phyloP scores from a whole-genome alignment of 2,797 vertebrate genomes.

The Alca torda region DNA sequence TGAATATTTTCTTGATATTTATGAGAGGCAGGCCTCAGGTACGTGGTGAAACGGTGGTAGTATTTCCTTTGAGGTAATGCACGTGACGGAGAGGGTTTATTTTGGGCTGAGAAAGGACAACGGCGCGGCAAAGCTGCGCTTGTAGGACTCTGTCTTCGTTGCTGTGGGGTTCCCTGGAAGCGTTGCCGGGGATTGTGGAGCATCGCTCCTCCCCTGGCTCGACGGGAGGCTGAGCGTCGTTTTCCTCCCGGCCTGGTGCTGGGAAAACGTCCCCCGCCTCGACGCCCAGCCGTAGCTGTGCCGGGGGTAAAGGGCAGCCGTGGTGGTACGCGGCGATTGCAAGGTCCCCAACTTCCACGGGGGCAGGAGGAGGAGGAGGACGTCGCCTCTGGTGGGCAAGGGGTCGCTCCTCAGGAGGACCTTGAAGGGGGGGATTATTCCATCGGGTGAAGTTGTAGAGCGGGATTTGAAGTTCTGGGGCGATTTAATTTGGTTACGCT shows the following conservation, averaged over 20 bases:
- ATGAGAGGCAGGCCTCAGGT: background rate
- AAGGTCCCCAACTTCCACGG: too few relatives aligned
- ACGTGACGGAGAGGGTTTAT: too few relatives aligned
- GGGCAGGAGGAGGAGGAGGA: background rate
- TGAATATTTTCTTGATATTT: background rate
- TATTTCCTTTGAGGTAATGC: background rate
- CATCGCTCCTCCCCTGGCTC: background rate
- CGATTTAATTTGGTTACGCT: background rate
- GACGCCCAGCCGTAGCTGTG: too few relatives aligned
- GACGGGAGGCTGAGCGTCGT: background rate
- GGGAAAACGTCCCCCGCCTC: background rate
- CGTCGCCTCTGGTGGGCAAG: background rate
- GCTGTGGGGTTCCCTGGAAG: background rate
- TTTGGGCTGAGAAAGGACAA: background rate
- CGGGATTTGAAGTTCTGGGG: background rate
- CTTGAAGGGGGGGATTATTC: background rate
- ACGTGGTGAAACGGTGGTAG: background rate
- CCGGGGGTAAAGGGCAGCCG: too few relatives aligned
- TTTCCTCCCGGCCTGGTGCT: background rate
- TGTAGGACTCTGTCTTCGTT: rapidly evolving
- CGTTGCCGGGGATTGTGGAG: background rate
- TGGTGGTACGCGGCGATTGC: too few relatives aligned
- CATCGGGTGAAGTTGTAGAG: background rate
- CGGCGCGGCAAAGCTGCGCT: rapidly evolving
- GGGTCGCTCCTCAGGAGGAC: background rate